Percentiles rank a stretch among this genome's conserved stretches.
Evolutionary conservation across 2,797 vertebrate species (phyloP).

Genomic region (Poeciliopsis presidionis): DNA sequence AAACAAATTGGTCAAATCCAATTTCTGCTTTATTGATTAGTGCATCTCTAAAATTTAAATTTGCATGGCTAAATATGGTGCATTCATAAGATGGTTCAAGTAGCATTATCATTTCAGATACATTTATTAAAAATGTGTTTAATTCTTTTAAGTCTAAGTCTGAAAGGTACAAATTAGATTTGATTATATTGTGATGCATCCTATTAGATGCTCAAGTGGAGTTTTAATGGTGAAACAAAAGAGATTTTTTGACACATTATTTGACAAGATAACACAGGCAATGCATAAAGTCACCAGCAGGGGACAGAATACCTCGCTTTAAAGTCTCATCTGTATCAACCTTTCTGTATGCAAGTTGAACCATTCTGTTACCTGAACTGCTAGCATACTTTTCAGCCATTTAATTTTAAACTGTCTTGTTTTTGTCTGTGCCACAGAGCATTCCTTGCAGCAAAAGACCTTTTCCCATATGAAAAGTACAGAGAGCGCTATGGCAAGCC

Average conservation of each 20-base stretch:
- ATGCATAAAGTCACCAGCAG: constrained; percentile 57
- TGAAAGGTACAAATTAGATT: background rate
- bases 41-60: background rate
- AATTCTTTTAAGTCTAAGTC: background rate
- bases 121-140: background rate
- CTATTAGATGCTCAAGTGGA: background rate
- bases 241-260: constrained; percentile 35
- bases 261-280: constrained; percentile 54
- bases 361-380: background rate
- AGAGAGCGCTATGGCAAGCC: constrained; percentile 96
- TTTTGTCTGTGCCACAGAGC: constrained; percentile 78
- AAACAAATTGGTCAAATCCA: background rate
- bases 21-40: background rate
- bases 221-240: background rate
- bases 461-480: constrained; percentile 94
- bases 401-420: background rate
- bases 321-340: background rate
- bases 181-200: background rate
- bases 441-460: constrained; percentile 95
- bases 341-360: background rate
- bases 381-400: background rate
- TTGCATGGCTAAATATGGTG: background rate
- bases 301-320: constrained; percentile 42
- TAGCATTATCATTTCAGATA: background rate
- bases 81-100: background rate